Evolutionary conservation across 2,797 vertebrate genomes (phyloP).

Genomic region (Danio choprae): DNA sequence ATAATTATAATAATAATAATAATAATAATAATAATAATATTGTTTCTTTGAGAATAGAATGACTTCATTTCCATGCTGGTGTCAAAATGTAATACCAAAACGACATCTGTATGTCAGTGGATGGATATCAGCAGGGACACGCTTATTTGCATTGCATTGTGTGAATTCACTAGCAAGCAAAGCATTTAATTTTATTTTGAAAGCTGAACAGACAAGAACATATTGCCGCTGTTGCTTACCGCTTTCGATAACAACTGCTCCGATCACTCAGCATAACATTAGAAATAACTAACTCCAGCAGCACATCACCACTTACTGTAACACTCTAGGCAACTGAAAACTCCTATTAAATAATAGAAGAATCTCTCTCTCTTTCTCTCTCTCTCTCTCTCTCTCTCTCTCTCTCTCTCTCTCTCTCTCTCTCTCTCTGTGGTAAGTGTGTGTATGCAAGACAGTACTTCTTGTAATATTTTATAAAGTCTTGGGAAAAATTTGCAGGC

Average conservation of each 20-base stretch:
- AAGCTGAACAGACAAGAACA: constrained; percentile 45
- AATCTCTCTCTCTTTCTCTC: too few relatives aligned
- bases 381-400: too few relatives aligned
- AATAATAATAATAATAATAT: not conserved
- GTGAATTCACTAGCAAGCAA: not conserved
- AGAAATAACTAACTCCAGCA: constrained; percentile 1
- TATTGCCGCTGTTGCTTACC: constrained; percentile 58
- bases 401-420: too few relatives aligned
- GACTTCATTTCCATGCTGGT: too few relatives aligned
- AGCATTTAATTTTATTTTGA: not conserved
- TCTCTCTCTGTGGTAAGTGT: too few relatives aligned
- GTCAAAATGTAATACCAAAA: not conserved
- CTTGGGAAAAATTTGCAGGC: not conserved
- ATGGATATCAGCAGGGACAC: not conserved
- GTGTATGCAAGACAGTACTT: too few relatives aligned
- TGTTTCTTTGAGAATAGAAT: not conserved
- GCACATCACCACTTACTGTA: not conserved
- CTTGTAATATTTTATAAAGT: too few relatives aligned
- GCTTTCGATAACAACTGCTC: constrained; percentile 62
- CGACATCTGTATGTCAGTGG: not conserved
- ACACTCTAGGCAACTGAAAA: not conserved
- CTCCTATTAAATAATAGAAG: constrained; percentile 3
- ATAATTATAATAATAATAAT: not conserved
- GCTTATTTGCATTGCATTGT: not conserved
- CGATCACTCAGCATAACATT: constrained; percentile 18